Evolutionary conservation across 2,888 invertebrate genomes (phyloP).

Genomic region (Nebria salina): DNA sequence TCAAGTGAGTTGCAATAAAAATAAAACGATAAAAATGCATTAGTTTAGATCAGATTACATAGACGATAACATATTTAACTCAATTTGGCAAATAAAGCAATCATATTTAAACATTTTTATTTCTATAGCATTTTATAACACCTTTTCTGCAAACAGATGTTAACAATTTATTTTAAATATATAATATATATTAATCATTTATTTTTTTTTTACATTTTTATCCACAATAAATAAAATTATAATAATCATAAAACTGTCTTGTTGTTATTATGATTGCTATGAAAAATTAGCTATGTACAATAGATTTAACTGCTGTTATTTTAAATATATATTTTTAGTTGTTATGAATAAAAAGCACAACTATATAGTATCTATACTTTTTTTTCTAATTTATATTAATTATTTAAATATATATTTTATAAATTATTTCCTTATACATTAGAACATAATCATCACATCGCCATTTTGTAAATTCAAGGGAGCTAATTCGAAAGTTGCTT

Average conservation of each 20-base stretch:
- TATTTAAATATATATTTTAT: slow-evolving; percentile 15
- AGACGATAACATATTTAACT: no score
- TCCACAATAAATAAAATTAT: slow-evolving; percentile 12
- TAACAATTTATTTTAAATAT: slow-evolving; percentile 25
- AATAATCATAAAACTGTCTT: slow-evolving; percentile 8
- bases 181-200: slow-evolving; percentile 24
- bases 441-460: slow-evolving; percentile 13
- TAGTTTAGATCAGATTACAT: no score
- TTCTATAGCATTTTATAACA: slow-evolving; percentile 23
- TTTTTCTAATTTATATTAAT: not conserved
- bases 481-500: not conserved
- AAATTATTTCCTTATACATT: slow-evolving; percentile 22
- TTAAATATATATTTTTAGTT: slow-evolving; percentile 7
- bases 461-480: slow-evolving; percentile 15
- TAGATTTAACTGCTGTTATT: slow-evolving; percentile 13
- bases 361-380: slow-evolving; percentile 7
- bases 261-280: slow-evolving; percentile 14
- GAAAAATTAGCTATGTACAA: slow-evolving; percentile 28
- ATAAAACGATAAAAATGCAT: no score
- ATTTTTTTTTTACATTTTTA: slow-evolving; percentile 16
- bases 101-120: slow-evolving; percentile 28
- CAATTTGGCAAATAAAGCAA: not conserved
- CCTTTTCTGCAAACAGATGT: slow-evolving; percentile 14
- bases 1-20: no score
- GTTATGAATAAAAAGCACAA: slow-evolving; percentile 10